Evolutionary conservation across 2,888 invertebrate genomes (phyloP), one percentile per base, ranked within the genome.

Genomic region (Microctonus aethiopoides): DNA sequence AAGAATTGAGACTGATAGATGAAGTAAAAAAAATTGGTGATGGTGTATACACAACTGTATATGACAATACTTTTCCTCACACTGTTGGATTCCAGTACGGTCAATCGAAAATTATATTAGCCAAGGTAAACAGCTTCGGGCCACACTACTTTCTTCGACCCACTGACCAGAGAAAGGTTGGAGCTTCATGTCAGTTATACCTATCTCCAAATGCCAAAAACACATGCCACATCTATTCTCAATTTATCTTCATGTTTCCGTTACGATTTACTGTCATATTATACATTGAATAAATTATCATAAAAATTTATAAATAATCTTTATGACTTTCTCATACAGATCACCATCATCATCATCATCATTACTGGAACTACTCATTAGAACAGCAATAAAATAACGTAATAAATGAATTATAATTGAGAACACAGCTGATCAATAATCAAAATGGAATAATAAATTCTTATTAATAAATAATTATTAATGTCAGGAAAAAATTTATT

Each of bases 131-230:
- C 84, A 80, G 83, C 84, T 84, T 76, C 76, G 78, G 79, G 75
- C n/a, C n/a, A 73, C 75, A 80, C 83, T 80, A 84, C 84, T 84
- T 84, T 84, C 84, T 84, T 83, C 79, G 84, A 83, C 84, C 84
- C 75, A 84, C 84, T 83, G 81, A 83, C 79, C 80, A 78, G 83
- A 83, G 83, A 84, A 84, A 84, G 83, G 83, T 75, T 63, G 67
- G 60, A 61, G 67, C 16, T 61, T 67, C 61, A 72, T 65, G 65
- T 56, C 20, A n/a, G n/a, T n/a, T 71, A 39, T 22, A 54, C 24
- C 36, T 46, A n/a, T 39, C 41, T 54, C 39, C 56, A 65, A 65
- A 65, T 56, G 29, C 57, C 16, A 39, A 62, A 41, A 29, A 54
- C 26, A 70, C 16, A 32, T 16, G 39, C 29, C 57, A 46, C 20